Percentiles rank a stretch among this genome's conserved stretches.
These are phyloP conservation scores for Maccullochella peelii DNA, from an alignment of 2,113 vertebrate species.

Conservation along the genomic window DNA sequence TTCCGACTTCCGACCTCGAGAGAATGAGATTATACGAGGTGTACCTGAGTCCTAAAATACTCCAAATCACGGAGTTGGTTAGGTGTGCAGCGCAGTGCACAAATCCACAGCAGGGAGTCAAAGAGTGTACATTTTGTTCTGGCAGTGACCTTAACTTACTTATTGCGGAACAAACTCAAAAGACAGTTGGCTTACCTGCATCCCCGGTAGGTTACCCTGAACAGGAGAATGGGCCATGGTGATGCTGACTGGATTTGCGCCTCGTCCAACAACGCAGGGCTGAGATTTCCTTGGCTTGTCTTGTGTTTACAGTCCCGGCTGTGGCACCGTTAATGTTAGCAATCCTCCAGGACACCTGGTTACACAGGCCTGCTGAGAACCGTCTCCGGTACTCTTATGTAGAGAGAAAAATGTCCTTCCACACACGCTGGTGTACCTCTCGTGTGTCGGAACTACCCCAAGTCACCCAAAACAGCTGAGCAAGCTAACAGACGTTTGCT, in stretches of 20 bases:
- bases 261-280: conserved; percentile 31
- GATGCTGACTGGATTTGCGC: conserved; percentile 44
- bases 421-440: neutral
- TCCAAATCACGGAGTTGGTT: neutral
- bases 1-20: neutral
- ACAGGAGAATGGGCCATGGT: conserved; percentile 94
- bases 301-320: conserved; percentile 48
- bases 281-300: conserved; percentile 38
- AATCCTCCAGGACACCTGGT: conserved; percentile 12
- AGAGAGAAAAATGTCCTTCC: conserved; percentile 4
- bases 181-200: conserved; percentile 88
- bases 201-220: conserved; percentile 93
- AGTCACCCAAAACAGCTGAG: conserved; percentile 62
- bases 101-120: conserved; percentile 12
- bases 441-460: conserved; percentile 11
- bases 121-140: conserved; percentile 42
- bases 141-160: neutral
- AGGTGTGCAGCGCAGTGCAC: neutral
- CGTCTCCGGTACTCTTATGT: neutral
- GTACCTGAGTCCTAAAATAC: neutral
- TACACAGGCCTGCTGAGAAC: neutral
- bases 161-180: no score
- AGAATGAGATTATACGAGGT: neutral
- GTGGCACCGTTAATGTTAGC: conserved; percentile 18
- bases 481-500: conserved; percentile 62